Base-by-base conservation (phyloP, 2,797 vertebrate species). In the Podarcis siculus region DNA sequence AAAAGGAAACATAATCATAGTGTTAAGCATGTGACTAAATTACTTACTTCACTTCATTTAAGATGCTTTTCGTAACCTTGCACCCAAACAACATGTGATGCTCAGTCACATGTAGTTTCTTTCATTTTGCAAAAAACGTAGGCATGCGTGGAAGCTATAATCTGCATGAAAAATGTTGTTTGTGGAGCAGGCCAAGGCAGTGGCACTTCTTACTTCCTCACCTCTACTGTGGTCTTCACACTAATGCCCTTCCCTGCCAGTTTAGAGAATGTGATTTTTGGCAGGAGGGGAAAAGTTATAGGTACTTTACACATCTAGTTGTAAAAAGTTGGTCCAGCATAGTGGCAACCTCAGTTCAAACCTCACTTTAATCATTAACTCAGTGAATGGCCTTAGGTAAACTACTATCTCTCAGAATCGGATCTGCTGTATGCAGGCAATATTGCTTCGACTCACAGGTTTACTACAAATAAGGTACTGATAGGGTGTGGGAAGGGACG, bases 1-100 rank as follows among this genome's bases (percentile, higher is more conserved):
- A 89, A 69, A 88, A 89, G 23, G 82, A 32, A 42, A 89, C 82
- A 75, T 1, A 13, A 10, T 58, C 88, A 69, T 17, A 67, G 85
- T 79, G 21, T 69, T 0, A 58, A n/a, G 23, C 0, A 3, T 30
- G 25, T 82, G 35, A n/a, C 69, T 79, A 72, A 73, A 35, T 35
- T 66, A 39, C 61, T 71, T 72, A 25, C 58, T 75, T 19, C 32
- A 75, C 49, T 58, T 32, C 17, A 8, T 67, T 55, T 84, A 73
- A 83, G n/a, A 58, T 58, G 69, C 69, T 83, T 83, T 58, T 9
- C 37, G 45, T 71, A 84, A 75, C n/a, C 23, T 75, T 27, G 35
- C 27, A n/a, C 49, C n/a, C 35, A 76, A 76, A 64, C 8, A 58
- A 61, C 25, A 76, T 37, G 64, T 82, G 39, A 45, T 23, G 7